A percentile compares a stretch with the other conserved stretches of the same genome.
Evolutionary conservation across 1,140 invertebrate genomes (phyloP).

Genomic region (Matsumurasca onukii): DNA sequence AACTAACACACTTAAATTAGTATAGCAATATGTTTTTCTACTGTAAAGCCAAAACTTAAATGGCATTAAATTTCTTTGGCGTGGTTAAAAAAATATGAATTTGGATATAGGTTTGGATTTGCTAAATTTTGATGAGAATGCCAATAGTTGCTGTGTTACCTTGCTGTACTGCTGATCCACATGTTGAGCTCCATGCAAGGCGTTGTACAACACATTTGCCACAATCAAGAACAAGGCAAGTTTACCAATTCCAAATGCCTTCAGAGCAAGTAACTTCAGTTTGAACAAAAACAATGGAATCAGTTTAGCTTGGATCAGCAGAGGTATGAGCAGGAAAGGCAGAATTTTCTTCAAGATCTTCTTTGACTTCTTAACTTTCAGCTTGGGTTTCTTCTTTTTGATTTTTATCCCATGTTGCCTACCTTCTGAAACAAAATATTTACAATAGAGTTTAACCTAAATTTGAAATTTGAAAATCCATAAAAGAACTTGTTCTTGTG

Average conservation of each 20-base stretch:
- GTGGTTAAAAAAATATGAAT: too few relatives aligned
- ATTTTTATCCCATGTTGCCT: conserved; percentile 12
- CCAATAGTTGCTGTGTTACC: too few relatives aligned
- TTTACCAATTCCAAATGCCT: conserved; percentile 40
- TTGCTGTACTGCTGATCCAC: not conserved
- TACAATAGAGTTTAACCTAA: too few relatives aligned
- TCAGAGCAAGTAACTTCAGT: conserved; percentile 41
- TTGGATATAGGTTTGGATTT: too few relatives aligned
- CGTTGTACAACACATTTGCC: conserved; percentile 35
- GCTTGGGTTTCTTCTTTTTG: conserved; percentile 30
- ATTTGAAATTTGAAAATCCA: too few relatives aligned
- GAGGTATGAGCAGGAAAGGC: conserved; percentile 40
- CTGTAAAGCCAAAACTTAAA: too few relatives aligned
- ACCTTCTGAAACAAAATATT: not conserved
- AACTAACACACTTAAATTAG: too few relatives aligned
- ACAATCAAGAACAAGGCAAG: conserved; percentile 37
- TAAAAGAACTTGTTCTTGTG: too few relatives aligned
- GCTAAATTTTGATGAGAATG: too few relatives aligned
- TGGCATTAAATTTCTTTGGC: too few relatives aligned
- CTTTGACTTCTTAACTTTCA: conserved; percentile 40
- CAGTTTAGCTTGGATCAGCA: conserved; percentile 38
- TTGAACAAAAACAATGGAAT: conserved; percentile 42
- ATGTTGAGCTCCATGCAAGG: conserved; percentile 11
- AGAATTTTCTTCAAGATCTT: conserved; percentile 36
- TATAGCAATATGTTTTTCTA: too few relatives aligned